These are phyloP conservation scores for Ormyrus nitidulus DNA, from an alignment of 2,888 invertebrate species.

Conservation along the genomic window DNA sequence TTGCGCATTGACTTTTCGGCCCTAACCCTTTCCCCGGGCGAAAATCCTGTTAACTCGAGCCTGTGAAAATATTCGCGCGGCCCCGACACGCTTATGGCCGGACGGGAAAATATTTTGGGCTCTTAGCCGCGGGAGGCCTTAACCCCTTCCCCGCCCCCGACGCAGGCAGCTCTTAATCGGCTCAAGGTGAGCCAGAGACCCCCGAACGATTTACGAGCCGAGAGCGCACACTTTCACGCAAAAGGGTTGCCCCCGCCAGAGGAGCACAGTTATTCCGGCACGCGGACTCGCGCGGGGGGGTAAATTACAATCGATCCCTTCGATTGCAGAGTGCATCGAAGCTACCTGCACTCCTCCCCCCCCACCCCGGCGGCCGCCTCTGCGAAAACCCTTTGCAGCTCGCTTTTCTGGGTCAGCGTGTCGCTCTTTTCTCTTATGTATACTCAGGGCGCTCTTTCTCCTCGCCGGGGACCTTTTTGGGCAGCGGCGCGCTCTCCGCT, in stretches of 20 bases:
- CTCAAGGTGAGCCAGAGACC: neutral
- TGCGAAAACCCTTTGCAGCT: slow-evolving; percentile 60
- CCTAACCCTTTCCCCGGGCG: neutral
- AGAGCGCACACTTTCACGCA: slow-evolving; percentile 33
- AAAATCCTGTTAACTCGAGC: no score
- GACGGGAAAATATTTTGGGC: slow-evolving; percentile 37
- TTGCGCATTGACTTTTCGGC: neutral
- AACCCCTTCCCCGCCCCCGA: slow-evolving; percentile 38
- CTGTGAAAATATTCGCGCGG: no score
- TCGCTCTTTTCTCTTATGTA: slow-evolving; percentile 43
- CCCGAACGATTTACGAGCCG: slow-evolving; percentile 13
- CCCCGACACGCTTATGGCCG: neutral
- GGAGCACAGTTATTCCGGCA: slow-evolving; percentile 35
- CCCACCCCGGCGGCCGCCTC: neutral
- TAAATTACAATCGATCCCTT: slow-evolving; percentile 64
- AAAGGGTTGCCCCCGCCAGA: neutral
- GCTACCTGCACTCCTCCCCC: slow-evolving; percentile 11
- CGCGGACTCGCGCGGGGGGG: slow-evolving; percentile 45
- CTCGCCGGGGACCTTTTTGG: neutral
- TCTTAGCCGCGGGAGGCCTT: neutral
- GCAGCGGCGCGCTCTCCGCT: neutral
- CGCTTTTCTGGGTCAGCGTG: slow-evolving; percentile 66
- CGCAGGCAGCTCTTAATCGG: no score
- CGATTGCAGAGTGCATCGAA: slow-evolving; percentile 29
- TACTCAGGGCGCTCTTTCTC: neutral